phyloP scores from a whole-genome alignment of 2,888 invertebrate species.

The Piscicola geometra region DNA sequence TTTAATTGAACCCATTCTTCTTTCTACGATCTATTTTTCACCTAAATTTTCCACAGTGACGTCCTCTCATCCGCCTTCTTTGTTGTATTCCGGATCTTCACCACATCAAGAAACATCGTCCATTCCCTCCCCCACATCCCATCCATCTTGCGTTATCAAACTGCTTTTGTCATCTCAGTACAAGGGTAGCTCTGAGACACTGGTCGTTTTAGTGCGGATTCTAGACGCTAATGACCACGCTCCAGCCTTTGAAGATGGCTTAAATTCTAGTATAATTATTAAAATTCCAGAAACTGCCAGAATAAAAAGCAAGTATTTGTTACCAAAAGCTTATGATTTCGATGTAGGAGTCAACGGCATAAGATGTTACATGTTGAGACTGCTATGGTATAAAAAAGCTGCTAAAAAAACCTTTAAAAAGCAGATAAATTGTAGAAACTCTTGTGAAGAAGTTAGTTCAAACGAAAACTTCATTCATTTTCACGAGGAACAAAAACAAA shows the following conservation, averaged over 20 bases:
- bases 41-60: neutral
- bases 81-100: neutral
- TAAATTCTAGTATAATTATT: neutral
- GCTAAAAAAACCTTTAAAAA: neutral
- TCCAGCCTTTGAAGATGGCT: neutral
- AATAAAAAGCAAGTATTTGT: neutral
- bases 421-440: too few relatives aligned
- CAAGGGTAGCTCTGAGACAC: neutral
- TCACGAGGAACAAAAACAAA: neutral
- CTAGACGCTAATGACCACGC: neutral
- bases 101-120: neutral
- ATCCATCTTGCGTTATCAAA: constrained; percentile 6
- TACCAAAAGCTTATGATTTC: constrained; percentile 1
- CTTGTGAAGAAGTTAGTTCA: too few relatives aligned
- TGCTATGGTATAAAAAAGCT: neutral
- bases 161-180: neutral
- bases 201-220: neutral
- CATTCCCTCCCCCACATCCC: neutral
- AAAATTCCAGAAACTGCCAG: neutral
- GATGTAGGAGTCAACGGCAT: neutral
- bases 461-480: neutral
- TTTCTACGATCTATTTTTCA: neutral
- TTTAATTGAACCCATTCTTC: neutral
- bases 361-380: neutral
- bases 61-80: neutral